Base-by-base conservation (phyloP, 2,888 invertebrate genomes). In the Cephalotes varians region DNA sequence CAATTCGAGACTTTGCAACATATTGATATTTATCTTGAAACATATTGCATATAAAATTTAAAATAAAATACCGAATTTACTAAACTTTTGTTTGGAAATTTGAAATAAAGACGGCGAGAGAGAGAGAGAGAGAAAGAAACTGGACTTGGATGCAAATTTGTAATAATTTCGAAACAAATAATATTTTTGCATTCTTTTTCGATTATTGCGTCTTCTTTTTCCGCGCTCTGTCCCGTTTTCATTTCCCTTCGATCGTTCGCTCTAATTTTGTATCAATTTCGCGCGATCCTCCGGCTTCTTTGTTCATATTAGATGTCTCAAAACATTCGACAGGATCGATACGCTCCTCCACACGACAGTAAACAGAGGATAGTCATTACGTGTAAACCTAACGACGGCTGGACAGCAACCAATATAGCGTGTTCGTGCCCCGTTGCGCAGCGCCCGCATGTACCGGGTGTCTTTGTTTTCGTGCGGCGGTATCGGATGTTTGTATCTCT, bases 361-460 rank as follows among this genome's bases (percentile, higher is more conserved):
- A 77, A 77, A 77, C 77, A 77, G 69, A 56, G 56, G 71, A 56
- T 77, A 69, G 69, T 44, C 77, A 12, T 77, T 77, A 77, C 40
- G 31, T 77, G 18, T 77, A 69, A 69, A 31, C 54, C 12, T 1
- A 44, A 47, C 21, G 44, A 77, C 21, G n/a, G n/a, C 31, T 12
- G 44, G 31, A 28, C 54, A 65, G 54, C 65, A 44, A 1, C 37
- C 51, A 67, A 65, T 67, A 40, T 28, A 76, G 28, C 37, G 31
- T 21, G 40, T 56, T 31, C 54, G 60, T 12, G 44, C 40, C n/a
- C 15, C 21, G 56, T 69, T 56, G 69, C 56, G 54, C 28, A 54
- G 76, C 18, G 62, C 47, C 18, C 25, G 12, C 3, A 34, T 51
- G 4, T 56, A 77, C 44, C 56, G 69, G 56, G 77, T 67, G 49